These are phyloP conservation scores for Drosophila pegasa DNA, from an alignment of 2,888 invertebrate genomes.

Conservation along the genomic window DNA sequence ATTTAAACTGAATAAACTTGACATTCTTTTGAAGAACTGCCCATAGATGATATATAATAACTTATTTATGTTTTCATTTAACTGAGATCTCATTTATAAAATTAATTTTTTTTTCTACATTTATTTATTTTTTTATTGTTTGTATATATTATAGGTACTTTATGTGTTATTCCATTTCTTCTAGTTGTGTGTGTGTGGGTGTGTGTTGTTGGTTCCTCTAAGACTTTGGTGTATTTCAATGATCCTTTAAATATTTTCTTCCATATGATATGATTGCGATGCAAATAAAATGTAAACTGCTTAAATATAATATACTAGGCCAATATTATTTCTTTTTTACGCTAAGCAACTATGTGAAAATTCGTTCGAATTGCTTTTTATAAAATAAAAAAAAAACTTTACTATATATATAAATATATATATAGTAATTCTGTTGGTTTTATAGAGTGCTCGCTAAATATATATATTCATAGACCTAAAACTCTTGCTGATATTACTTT, in stretches of 20 bases:
- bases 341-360: slow-evolving; percentile 69
- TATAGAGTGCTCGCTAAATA: slow-evolving; percentile 15
- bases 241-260: slow-evolving; percentile 19
- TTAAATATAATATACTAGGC: slow-evolving; percentile 51
- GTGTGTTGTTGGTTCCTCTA: slow-evolving; percentile 36
- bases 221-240: slow-evolving; percentile 28
- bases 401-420: slow-evolving; percentile 9
- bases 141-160: slow-evolving; percentile 62
- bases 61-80: not conserved
- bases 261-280: slow-evolving; percentile 61
- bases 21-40: not conserved
- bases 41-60: not conserved
- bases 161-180: slow-evolving; percentile 46
- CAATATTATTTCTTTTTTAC: slow-evolving; percentile 29
- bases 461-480: slow-evolving; percentile 1
- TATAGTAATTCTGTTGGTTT: slow-evolving; percentile 12
- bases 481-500: slow-evolving; percentile 1
- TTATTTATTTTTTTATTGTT: not conserved
- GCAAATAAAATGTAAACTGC: slow-evolving; percentile 57
- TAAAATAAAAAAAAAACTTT: slow-evolving; percentile 9
- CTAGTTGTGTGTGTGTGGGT: slow-evolving; percentile 23
- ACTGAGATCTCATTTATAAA: not conserved
- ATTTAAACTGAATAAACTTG: not conserved
- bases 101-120: not conserved
- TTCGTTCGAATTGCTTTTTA: slow-evolving; percentile 60